Conservation (phyloP, 2,888 invertebrate genomes). For the Ethmia dodecea region DNA sequence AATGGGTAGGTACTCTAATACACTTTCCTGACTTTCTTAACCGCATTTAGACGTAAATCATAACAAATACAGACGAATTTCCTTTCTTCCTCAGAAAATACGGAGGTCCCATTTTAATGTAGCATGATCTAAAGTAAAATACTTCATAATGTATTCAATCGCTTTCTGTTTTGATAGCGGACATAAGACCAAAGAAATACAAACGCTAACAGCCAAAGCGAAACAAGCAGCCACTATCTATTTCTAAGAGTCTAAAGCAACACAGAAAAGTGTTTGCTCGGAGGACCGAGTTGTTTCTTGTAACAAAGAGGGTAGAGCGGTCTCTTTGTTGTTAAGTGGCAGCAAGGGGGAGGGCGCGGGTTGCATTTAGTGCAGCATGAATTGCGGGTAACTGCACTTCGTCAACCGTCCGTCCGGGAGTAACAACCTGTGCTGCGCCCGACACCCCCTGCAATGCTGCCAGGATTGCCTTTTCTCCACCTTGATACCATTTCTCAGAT, state of each 20-base stretch:
- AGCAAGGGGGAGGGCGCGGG: slow-evolving; percentile 41
- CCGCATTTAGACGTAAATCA: too few relatives aligned
- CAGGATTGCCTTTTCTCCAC: slow-evolving; percentile 39
- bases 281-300: slow-evolving; percentile 63
- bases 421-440: slow-evolving; percentile 59
- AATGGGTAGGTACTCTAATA: too few relatives aligned
- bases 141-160: too few relatives aligned
- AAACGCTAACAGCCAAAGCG: too few relatives aligned
- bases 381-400: slow-evolving; percentile 73
- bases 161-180: too few relatives aligned
- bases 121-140: too few relatives aligned
- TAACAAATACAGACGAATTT: too few relatives aligned
- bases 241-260: slow-evolving; percentile 46
- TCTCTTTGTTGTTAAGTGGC: slow-evolving; percentile 75
- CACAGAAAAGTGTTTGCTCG: slow-evolving; percentile 57
- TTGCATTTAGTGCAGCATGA: slow-evolving; percentile 67
- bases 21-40: too few relatives aligned
- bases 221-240: slow-evolving; percentile 34
- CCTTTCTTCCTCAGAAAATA: too few relatives aligned
- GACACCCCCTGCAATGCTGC: slow-evolving; percentile 25
- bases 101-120: too few relatives aligned
- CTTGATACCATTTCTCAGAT: slow-evolving; percentile 22
- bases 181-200: too few relatives aligned
- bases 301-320: slow-evolving; percentile 73
- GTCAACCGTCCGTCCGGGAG: slow-evolving; percentile 69